Conservation (phyloP, 2,113 vertebrate genomes). For the Mus musculus region GRCm39 chr1:61228001-61228500, state of each 20-base stretch:
- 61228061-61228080: neutral
- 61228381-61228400: neutral
- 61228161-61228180: neutral
- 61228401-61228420: neutral
- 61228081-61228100: neutral
- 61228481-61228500: conserved; percentile 7
- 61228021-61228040: neutral
- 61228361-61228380: neutral
- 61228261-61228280: neutral
- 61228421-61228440: neutral
- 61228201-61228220: neutral
- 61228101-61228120: conserved; percentile 1
- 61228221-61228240: neutral
- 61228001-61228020: neutral
- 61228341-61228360: too few species aligned
- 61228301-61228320: neutral
- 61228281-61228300: neutral
- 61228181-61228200: neutral
- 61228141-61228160: neutral
- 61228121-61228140: conserved; percentile 30
- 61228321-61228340: neutral
- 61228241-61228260: neutral
- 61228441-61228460: neutral
- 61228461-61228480: neutral
- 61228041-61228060: neutral